Conservation (phyloP, 2,888 invertebrate genomes). For the Parthenolecanium corni region DNA sequence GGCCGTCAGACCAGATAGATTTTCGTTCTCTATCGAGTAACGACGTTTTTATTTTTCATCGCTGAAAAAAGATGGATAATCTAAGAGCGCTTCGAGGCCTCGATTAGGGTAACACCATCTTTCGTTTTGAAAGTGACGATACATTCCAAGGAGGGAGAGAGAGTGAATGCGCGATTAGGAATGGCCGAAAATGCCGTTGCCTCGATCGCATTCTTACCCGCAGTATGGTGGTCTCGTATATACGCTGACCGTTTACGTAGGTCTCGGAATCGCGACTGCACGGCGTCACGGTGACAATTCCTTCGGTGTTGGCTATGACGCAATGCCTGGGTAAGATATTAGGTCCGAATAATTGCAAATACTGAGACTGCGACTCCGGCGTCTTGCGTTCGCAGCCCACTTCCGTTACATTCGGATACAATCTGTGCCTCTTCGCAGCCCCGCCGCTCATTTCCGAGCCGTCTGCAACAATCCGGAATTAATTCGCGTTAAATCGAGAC, state of each 20-base stretch:
- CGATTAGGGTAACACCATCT: too few species aligned
- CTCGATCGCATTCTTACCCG: conserved; percentile 48
- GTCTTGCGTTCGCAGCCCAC: conserved; percentile 64
- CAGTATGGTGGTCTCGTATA: conserved; percentile 82
- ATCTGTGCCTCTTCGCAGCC: conserved; percentile 43
- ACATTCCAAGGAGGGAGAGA: too few species aligned
- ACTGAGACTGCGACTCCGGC: conserved; percentile 39
- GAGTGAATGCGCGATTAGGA: too few species aligned
- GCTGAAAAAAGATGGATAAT: too few species aligned
- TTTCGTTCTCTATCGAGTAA: too few species aligned
- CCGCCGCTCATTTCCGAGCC: conserved; percentile 43
- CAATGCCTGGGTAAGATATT: conserved; percentile 91
- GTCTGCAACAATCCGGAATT: conserved; percentile 41
- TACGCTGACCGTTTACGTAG: conserved; percentile 84
- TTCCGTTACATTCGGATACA: conserved; percentile 54
- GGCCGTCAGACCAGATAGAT: too few species aligned
- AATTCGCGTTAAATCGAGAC: too few species aligned
- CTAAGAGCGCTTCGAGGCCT: too few species aligned
- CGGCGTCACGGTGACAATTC: conserved; percentile 87
- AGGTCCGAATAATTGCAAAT: conserved; percentile 69
- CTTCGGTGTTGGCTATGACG: conserved; percentile 79
- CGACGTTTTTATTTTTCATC: too few species aligned
- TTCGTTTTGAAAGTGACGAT: too few species aligned
- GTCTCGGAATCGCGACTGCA: conserved; percentile 86
- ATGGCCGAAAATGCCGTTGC: too few species aligned